A percentile compares a stretch with the other conserved stretches of the same genome.
Conservation (phyloP, 2,888 invertebrate species). For the Hemistola chrysoprasaria region DNA sequence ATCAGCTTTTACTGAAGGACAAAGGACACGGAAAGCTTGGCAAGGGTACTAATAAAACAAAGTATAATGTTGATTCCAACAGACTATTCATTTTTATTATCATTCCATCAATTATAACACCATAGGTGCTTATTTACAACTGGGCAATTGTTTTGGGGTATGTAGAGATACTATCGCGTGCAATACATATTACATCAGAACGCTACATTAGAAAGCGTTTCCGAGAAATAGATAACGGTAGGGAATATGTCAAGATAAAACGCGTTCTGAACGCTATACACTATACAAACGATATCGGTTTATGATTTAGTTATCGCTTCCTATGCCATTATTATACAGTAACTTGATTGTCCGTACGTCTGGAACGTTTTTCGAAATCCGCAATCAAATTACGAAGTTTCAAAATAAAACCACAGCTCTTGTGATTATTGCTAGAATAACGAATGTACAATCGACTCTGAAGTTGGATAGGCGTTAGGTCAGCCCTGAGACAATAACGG, state of each 20-base stretch:
- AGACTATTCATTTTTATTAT: conserved; percentile 77
- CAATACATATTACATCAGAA: conserved; percentile 52
- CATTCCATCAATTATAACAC: conserved; percentile 73
- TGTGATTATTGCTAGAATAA: too few species aligned
- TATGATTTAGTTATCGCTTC: conserved; percentile 59
- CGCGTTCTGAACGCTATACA: conserved; percentile 65
- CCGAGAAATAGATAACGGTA: conserved; percentile 22
- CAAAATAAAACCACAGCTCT: too few species aligned
- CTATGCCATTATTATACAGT: conserved; percentile 52
- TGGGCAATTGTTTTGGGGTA: conserved; percentile 42
- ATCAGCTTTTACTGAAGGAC: conserved; percentile 16
- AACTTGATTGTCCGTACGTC: too few species aligned
- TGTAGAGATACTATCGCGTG: conserved; percentile 49
- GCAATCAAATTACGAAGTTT: too few species aligned
- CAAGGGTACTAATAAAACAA: conserved; percentile 53
- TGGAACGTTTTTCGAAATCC: too few species aligned
- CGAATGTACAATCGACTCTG: too few species aligned
- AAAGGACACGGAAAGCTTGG: conserved; percentile 23
- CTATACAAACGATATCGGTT: conserved; percentile 58
- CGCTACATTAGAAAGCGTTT: conserved; percentile 47
- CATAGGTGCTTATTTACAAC: conserved; percentile 76
- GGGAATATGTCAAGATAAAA: conserved; percentile 9
- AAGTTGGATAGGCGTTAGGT: too few species aligned
- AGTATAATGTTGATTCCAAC: conserved; percentile 63
- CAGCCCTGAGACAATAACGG: too few species aligned